Evolutionary conservation across 2,113 vertebrate species (phyloP).

Genomic region (Mionectes macconnelli): DNA sequence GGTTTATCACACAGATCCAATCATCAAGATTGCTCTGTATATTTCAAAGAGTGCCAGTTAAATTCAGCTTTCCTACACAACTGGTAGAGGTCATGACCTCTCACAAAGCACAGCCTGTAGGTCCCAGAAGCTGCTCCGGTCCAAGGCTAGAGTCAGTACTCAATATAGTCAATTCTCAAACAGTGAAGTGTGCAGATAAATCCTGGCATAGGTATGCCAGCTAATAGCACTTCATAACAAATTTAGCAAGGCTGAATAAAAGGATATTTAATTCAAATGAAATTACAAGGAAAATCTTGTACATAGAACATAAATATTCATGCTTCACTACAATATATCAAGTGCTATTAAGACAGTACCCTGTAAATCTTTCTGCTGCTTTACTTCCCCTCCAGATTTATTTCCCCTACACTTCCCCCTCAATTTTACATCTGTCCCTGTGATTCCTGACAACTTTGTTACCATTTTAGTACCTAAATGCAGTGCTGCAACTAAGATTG

Average conservation of each 20-base stretch:
- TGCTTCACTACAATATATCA: neutral
- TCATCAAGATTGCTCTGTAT: neutral
- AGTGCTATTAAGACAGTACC: neutral
- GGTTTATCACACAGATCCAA: neutral
- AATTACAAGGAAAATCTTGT: neutral
- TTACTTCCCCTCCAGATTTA: neutral
- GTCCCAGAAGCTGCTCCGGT: neutral
- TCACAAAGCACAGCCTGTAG: neutral
- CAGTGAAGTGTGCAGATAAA: neutral
- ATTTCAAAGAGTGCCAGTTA: neutral
- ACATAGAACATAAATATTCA: neutral
- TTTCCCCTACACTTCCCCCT: neutral
- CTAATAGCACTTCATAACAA: neutral
- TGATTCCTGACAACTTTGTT: neutral
- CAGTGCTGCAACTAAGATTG: neutral
- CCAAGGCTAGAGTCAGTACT: neutral
- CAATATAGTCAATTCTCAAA: neutral
- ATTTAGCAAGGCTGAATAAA: neutral
- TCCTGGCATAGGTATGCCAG: neutral
- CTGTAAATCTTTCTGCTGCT: neutral
- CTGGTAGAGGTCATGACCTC: rapidly evolving
- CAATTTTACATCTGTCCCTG: neutral
- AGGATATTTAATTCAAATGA: neutral
- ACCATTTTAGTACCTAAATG: neutral
- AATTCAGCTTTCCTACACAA: neutral